Evolutionary conservation across 2,797 vertebrate species (phyloP).

Genomic region (Chelon labrosus): DNA sequence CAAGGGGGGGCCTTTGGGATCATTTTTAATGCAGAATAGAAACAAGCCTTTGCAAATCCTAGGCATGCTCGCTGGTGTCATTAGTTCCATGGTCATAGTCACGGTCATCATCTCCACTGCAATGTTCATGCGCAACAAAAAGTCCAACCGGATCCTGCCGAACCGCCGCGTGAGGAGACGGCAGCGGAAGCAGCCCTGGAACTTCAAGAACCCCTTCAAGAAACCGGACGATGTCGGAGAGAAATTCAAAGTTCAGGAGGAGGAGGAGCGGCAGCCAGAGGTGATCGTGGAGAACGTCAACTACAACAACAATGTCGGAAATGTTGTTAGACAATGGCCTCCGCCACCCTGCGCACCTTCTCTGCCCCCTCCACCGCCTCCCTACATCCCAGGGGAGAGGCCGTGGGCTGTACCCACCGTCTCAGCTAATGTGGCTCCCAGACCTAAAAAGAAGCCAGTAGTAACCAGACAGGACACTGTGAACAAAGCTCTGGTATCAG

Average conservation of each 20-base stretch:
- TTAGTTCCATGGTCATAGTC: conserved; percentile 90
- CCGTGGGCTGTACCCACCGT: conserved; percentile 87
- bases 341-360: conserved; percentile 69
- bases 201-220: conserved; percentile 85
- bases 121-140: conserved; percentile 96
- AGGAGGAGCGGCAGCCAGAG: conserved; percentile 48
- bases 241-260: conserved; percentile 83
- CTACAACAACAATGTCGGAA: conserved; percentile 86
- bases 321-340: conserved; percentile 66
- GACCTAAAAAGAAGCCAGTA: conserved; percentile 68
- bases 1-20: conserved; percentile 91
- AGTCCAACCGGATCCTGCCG: conserved; percentile 93
- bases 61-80: conserved; percentile 91
- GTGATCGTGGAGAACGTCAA: conserved; percentile 82
- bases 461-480: conserved; percentile 77
- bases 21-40: conserved; percentile 96
- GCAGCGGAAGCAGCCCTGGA: conserved; percentile 76
- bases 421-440: conserved; percentile 86
- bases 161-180: conserved; percentile 88
- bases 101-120: conserved; percentile 95
- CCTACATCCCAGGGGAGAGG: conserved; percentile 59
- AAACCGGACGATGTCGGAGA: conserved; percentile 68
- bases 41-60: conserved; percentile 95
- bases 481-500: conserved; percentile 92
- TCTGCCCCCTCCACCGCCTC: conserved; percentile 78